Conservation (phyloP, 1,140 invertebrate species). For the Apocrypta bakeri region DNA sequence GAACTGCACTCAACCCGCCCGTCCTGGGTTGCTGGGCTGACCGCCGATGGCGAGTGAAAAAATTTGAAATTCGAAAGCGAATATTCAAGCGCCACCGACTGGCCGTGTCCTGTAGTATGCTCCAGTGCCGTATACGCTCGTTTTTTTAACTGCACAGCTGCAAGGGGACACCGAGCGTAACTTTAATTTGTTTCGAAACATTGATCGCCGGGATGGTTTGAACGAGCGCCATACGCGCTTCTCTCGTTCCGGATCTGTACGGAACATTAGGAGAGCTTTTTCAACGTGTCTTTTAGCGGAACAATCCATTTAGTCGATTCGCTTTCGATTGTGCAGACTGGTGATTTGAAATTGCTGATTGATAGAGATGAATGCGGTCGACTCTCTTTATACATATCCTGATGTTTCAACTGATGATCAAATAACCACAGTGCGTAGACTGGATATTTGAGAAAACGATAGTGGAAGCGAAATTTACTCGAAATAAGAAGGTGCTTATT, state of each 20-base stretch:
- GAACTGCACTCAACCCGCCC: too few relatives aligned
- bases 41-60: neutral
- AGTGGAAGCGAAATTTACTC: neutral
- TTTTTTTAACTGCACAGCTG: neutral
- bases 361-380: neutral
- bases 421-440: too few relatives aligned
- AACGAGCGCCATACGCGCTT: too few relatives aligned
- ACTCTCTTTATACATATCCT: neutral
- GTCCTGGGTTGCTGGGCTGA: too few relatives aligned
- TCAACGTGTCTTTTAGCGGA: neutral
- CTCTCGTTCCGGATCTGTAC: too few relatives aligned
- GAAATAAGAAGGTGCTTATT: too few relatives aligned
- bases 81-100: neutral
- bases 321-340: neutral
- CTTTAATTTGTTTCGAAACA: neutral
- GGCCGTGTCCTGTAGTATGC: neutral
- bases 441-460: too few relatives aligned
- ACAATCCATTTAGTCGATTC: neutral
- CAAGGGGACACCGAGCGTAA: neutral
- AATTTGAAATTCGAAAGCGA: constrained; percentile 1
- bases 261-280: neutral
- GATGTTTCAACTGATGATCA: neutral
- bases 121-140: neutral
- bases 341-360: neutral
- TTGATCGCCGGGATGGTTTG: neutral